Evolutionary conservation across 2,888 invertebrate species (phyloP), one percentile per base, ranked within the genome.

Genomic region (Patella ulyssiponensis): DNA sequence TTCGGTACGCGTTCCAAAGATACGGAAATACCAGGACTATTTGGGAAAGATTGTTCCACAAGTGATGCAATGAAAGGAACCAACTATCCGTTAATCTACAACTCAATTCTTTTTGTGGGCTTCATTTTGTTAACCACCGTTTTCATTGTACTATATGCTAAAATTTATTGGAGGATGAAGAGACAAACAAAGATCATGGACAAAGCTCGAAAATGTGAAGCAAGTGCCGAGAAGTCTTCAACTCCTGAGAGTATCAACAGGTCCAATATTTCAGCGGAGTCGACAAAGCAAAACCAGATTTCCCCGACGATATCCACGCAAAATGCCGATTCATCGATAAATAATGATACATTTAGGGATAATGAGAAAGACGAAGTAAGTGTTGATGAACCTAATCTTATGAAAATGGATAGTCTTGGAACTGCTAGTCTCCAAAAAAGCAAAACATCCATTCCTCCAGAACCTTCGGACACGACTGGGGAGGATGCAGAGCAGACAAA

Each of bases 31-130:
- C 44, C 72, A 0, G 77, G 74, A 2, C 51, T 81, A 17, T 4
- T 69, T 12, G 82, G 82, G 11, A 76, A 70, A 14, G 82, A 82
- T 69, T 82, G 82, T 64, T 82, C 82, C 20, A 73, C 78, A n/a
- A 73, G 76, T 56, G 82, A 82, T 70, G 51, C 53, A 20, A 69
- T 72, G 71, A 44, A 53, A 11, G 77, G 72, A 14, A 76, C 69
- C 9, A 23, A 71, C 0, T 77, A 76, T 71, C 80, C 81, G 3
- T 17, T 82, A 15, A 69, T 81, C 7, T 82, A 82, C 64, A 79
- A 81, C 15, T 33, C 71, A 0, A 17, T 74, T 11, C 73, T 82
- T 14, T 73, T 53, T 52, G 74, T 53, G 1, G 14, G 56, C 4
- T 82, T 82, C n/a, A 9, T 79, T 12, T 17, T 77, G 7, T 71